Base-by-base conservation (phyloP, 2,797 vertebrate genomes). In the Platyrinchus mystaceus region DNA sequence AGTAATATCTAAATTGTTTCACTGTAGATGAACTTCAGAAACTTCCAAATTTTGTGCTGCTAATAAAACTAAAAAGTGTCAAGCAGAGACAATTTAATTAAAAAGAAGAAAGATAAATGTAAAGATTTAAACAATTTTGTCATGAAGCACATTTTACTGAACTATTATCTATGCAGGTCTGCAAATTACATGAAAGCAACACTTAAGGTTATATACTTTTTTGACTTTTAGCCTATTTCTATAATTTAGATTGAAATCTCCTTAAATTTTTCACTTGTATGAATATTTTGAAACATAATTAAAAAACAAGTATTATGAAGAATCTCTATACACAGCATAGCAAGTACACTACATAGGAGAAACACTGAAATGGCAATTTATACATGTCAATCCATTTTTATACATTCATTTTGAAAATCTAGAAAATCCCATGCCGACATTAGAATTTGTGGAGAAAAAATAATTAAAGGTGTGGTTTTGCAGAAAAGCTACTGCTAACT, bases 1-100 rank as follows among this genome's bases (percentile, higher is more conserved):
- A 70, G 71, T 78, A 85, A 14, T 60, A 89, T 34, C 83, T 78
- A 87, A 93, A 95, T 79, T 89, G 79, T 67, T 94, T 89, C 50
- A 56, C 41, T 85, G 59, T 83, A 79, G 56, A 86, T 27, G 64
- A 76, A 75, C 53, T 89, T 83, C 69, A 80, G 30, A 97, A 87
- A 73, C 36, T 39, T 77, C 74, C 91, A 92, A 94, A 87, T 69
- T 56, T 58, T 8, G 41, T 70, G 77, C 56, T 75, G 62, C 7
- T 37, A 94, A 69, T 71, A 75, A 67, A 90, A 80, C 46, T 90
- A 85, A 89, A 92, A 94, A 49, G 34, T 56, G 19, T 74, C 47
- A 67, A 78, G 62, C 2, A 91, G 47, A 70, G 30, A 37, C 8
- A 84, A 58, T 87, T 80, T 47, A 91, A 88, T 91, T 92, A 52